phyloP scores from a whole-genome alignment of 2,888 invertebrate species.

The Cephus spinipes region DNA sequence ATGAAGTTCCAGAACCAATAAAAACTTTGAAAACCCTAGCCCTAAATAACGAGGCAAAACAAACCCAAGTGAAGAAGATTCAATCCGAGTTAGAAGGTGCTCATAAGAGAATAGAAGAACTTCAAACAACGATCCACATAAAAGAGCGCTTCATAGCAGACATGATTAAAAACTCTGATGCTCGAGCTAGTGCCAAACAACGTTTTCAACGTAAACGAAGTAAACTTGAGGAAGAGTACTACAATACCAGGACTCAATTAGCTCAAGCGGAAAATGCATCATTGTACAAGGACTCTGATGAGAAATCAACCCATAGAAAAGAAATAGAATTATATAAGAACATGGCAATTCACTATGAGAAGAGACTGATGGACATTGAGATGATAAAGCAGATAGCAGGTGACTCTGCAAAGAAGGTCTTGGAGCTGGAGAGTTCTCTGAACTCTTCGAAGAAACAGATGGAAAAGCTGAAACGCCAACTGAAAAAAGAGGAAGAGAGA shows the following conservation, averaged over 20 bases:
- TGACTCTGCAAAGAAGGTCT: conserved; percentile 75
- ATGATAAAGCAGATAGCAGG: conserved; percentile 72
- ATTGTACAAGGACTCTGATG: conserved; percentile 45
- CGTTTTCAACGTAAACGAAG: conserved; percentile 75
- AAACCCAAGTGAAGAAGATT: conserved; percentile 63
- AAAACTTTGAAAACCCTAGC: conserved; percentile 67
- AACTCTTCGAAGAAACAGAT: conserved; percentile 81
- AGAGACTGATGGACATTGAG: conserved; percentile 69
- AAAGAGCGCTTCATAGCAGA: conserved; percentile 82
- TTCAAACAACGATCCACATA: conserved; percentile 76
- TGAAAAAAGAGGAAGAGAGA: conserved; percentile 80
- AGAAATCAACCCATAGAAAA: conserved; percentile 59
- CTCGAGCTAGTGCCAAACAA: conserved; percentile 71
- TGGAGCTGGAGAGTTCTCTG: conserved; percentile 79
- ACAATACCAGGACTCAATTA: conserved; percentile 71
- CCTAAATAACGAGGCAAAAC: conserved; percentile 59
- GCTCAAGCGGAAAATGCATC: conserved; percentile 68
- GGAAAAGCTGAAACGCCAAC: conserved; percentile 79
- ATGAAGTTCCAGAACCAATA: conserved; percentile 71
- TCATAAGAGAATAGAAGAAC: conserved; percentile 78
- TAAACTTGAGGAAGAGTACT: conserved; percentile 72
- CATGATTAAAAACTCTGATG: conserved; percentile 72
- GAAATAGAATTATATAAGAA: conserved; percentile 66
- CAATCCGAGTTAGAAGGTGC: conserved; percentile 74
- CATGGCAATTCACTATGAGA: conserved; percentile 68